A percentile compares a stretch with the other conserved stretches of the same genome.
Conservation (phyloP, 2,888 invertebrate species). For the Dolichomitus sp. region DNA sequence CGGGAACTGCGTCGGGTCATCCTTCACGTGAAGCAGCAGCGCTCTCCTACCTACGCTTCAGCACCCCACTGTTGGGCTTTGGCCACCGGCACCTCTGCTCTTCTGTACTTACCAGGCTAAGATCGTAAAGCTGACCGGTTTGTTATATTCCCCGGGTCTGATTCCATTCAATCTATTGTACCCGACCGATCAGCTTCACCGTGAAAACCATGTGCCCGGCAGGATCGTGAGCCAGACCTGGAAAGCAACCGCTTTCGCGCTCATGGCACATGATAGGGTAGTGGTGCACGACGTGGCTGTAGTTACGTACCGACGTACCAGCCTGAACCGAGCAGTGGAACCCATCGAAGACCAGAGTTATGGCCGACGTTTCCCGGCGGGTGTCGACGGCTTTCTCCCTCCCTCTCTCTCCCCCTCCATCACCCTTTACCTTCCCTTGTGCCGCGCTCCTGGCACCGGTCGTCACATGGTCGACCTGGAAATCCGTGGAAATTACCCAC, state of each 20-base stretch:
- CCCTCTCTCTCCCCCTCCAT: constrained; percentile 7
- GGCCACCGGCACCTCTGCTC: constrained; percentile 12
- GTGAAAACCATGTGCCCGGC: background rate
- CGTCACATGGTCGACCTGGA: constrained; percentile 19
- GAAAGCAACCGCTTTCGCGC: constrained; percentile 19
- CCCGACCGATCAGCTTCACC: constrained; percentile 1
- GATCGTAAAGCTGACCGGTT: constrained; percentile 19
- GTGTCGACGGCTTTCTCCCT: constrained; percentile 59
- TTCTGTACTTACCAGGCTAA: background rate
- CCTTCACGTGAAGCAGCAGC: constrained; percentile 11
- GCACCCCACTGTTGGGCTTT: constrained; percentile 16
- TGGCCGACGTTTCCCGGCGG: constrained; percentile 50
- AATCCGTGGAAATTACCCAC: constrained; percentile 50
- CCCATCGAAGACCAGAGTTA: constrained; percentile 61
- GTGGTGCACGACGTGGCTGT: constrained; percentile 26
- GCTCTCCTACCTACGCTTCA: constrained; percentile 5
- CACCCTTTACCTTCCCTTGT: constrained; percentile 4
- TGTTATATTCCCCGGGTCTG: background rate
- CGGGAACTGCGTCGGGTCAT: constrained; percentile 14
- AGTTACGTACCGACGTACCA: constrained; percentile 48
- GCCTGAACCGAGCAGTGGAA: constrained; percentile 47
- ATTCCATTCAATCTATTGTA: background rate
- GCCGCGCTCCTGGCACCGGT: constrained; percentile 53
- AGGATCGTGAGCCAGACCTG: constrained; percentile 1
- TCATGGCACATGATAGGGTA: constrained; percentile 21